A percentile compares a stretch with the other conserved stretches of the same genome.
phyloP scores from a whole-genome alignment of 2,797 vertebrate species.

The Gallinago solitaria region DNA sequence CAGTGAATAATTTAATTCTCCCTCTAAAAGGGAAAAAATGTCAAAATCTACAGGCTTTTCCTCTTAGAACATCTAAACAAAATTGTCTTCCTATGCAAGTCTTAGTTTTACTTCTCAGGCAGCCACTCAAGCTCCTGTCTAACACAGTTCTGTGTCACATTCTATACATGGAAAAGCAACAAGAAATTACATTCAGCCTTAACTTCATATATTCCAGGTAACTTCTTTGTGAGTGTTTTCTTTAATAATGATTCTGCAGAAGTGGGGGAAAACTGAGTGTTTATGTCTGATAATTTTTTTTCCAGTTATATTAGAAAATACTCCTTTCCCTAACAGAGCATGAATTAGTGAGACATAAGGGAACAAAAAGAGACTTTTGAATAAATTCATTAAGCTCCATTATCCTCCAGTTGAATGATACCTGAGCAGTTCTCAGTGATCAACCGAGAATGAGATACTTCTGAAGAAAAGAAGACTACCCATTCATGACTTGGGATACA shows the following conservation, averaged over 20 bases:
- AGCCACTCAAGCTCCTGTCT: not conserved
- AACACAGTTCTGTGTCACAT: not conserved
- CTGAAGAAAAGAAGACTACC: not conserved
- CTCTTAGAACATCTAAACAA: slow-evolving; percentile 10
- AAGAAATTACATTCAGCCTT: not conserved
- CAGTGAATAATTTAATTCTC: slow-evolving; percentile 38
- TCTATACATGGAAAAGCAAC: not conserved
- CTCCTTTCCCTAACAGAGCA: not conserved
- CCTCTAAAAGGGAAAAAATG: slow-evolving; percentile 11
- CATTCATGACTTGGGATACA: not conserved
- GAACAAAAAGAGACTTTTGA: not conserved
- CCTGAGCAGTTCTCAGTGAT: not conserved
- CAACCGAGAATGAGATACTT: not conserved
- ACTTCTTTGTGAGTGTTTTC: not conserved
- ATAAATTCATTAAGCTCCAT: not conserved
- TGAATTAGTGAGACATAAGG: not conserved
- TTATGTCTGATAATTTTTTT: not conserved
- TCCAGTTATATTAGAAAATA: not conserved
- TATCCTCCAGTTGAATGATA: not conserved
- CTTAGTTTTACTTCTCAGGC: not conserved
- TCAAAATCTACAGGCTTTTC: slow-evolving; percentile 26
- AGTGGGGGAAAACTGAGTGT: not conserved
- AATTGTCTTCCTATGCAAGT: not conserved
- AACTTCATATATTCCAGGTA: not conserved
- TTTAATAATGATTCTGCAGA: not conserved